Conservation (phyloP, 2,113 vertebrate genomes). For the Cryptomyrus ogoouensis region DNA sequence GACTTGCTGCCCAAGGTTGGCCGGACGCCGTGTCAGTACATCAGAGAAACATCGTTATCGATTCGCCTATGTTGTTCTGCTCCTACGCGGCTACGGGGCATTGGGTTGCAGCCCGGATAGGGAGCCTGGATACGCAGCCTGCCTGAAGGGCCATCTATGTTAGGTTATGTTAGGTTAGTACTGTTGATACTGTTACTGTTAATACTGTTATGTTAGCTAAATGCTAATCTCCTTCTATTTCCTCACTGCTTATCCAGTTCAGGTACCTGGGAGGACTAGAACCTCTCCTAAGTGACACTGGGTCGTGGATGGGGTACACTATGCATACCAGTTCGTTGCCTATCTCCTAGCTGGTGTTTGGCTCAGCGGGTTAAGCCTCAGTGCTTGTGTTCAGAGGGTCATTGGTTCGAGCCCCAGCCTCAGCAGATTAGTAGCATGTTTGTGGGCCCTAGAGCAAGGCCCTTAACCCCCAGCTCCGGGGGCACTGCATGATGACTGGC, state of each 20-base stretch:
- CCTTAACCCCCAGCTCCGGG: neutral
- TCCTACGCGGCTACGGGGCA: conserved; percentile 23
- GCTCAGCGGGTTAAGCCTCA: neutral
- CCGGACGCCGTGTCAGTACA: conserved; percentile 41
- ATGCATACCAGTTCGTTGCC: neutral
- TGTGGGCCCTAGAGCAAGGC: neutral
- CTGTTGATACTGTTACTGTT: neutral
- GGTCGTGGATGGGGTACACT: neutral
- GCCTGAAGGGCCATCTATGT: neutral
- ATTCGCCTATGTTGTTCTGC: conserved; percentile 32
- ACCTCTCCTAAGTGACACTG: neutral
- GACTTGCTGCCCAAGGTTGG: neutral
- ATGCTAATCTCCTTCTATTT: neutral
- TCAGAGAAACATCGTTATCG: conserved; percentile 46
- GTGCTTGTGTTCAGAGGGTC: neutral
- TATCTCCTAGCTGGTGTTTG: neutral
- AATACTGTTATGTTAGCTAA: neutral
- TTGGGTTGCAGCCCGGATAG: conserved; percentile 40
- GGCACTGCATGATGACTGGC: neutral
- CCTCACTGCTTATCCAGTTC: neutral
- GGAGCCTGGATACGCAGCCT: neutral
- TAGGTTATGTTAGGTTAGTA: neutral
- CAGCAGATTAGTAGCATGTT: neutral
- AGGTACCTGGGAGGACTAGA: neutral
- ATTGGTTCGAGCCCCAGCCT: neutral